Conservation (phyloP, 2,888 invertebrate species). For the Ligdia adustata region DNA sequence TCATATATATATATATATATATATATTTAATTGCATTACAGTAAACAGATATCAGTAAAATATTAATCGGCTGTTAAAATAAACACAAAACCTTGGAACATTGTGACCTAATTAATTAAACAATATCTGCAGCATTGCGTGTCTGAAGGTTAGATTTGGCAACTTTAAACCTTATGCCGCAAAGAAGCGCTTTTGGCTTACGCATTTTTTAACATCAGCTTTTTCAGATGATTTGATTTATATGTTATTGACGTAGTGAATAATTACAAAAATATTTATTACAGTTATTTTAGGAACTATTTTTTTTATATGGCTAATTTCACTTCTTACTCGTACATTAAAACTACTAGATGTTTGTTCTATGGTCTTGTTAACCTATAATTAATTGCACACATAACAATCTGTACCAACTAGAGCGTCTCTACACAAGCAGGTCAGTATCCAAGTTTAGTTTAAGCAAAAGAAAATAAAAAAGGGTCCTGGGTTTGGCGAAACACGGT, state of each 20-base stretch:
- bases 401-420: constrained; percentile 58
- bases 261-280: no score
- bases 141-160: constrained; percentile 38
- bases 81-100: neutral
- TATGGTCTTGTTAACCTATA: constrained; percentile 48
- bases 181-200: no score
- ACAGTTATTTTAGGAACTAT: no score
- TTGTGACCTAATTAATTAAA: constrained; percentile 21
- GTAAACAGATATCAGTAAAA: no score
- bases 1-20: no score
- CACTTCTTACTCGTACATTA: no score
- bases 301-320: no score
- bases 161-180: no score
- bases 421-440: constrained; percentile 41
- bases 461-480: constrained; percentile 54
- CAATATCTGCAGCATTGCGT: constrained; percentile 24
- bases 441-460: constrained; percentile 48
- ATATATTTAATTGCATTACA: no score
- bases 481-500: constrained; percentile 47
- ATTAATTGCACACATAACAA: constrained; percentile 46
- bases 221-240: no score
- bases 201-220: no score
- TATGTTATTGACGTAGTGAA: no score
- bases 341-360: constrained; percentile 40
- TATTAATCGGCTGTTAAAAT: neutral